Evolutionary conservation across 2,888 invertebrate genomes (phyloP), one percentile per base, ranked within the genome.

Genomic region (Gymnocheta viridis): DNA sequence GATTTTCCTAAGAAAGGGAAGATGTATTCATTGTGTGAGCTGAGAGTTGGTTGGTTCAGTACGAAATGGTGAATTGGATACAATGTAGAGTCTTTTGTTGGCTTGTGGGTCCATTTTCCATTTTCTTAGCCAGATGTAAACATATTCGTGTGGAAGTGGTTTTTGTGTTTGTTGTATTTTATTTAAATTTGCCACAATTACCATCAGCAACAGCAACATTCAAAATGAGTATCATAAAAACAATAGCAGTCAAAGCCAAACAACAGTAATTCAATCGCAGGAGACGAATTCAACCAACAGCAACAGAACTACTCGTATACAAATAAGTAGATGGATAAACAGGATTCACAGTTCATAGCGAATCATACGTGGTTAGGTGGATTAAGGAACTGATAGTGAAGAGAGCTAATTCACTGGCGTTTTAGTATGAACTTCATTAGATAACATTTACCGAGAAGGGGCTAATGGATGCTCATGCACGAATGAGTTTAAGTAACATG

Each of bases 151-250:
- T 47, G 14, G 12, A 32, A 32, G 10, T n/a, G 9, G 10, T 10
- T 19, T 17, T 19, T 9, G 5, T 6, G 12, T 38, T 14, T 32
- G 2, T 60, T 38, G 60, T 14, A 58, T 58, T 62, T 77, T 70
- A 67, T 78, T 78, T 22, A 72, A 80, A 72, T 49, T 81, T 78
- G 76, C 81, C 78, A 81, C 85, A 85, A 70, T 78, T 74, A 69
- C 78, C 41, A 77, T 79, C 70, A 76, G 69, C 64, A 76, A 69
- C 81, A 81, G 69, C 44, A 81, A 54, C 54, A 54, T 47, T 0
- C 47, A 41, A 22, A 44, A 35, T 35, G 38, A 41, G 29, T 41
- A 56, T 54, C 24, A 79, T 19, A 69, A 54, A 69, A 44, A 19
- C 69, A 69, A 82, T 38, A 64, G 19, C 54, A 72, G 38, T 38